Percentiles rank a stretch among this genome's conserved stretches.
These are phyloP conservation scores for Lucifuga dentata DNA, from an alignment of 2,113 vertebrate genomes.

Conservation along the genomic window DNA sequence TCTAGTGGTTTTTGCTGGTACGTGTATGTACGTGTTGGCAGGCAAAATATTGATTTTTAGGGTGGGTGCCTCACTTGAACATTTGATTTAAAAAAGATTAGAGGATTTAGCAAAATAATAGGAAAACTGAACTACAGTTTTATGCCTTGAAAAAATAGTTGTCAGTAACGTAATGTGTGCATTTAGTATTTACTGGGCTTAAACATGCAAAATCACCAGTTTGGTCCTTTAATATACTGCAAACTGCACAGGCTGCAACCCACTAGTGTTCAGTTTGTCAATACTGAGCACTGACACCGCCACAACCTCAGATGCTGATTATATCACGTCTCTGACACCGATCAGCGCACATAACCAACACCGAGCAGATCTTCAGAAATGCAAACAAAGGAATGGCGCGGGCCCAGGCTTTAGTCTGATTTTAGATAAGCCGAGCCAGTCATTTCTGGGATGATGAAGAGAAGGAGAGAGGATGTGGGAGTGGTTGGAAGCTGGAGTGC, in stretches of 20 bases:
- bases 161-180: too few species aligned
- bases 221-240: slow-evolving; percentile 12
- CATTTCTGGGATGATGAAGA: slow-evolving; percentile 46
- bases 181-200: too few species aligned
- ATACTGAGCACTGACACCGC: slow-evolving; percentile 1
- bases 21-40: too few species aligned
- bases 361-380: slow-evolving; percentile 14
- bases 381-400: not conserved
- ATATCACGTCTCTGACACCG: slow-evolving; percentile 25
- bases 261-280: slow-evolving; percentile 10
- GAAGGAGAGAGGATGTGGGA: slow-evolving; percentile 44
- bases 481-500: slow-evolving; percentile 64
- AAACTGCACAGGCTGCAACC: not conserved
- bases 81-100: too few species aligned
- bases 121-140: too few species aligned
- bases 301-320: slow-evolving; percentile 20
- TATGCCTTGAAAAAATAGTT: too few species aligned
- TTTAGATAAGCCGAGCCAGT: slow-evolving; percentile 2
- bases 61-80: too few species aligned
- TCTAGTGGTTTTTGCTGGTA: too few species aligned
- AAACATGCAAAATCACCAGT: too few species aligned
- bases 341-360: not conserved
- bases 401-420: not conserved
- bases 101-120: too few species aligned
- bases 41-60: too few species aligned